Percentiles rank a stretch among this genome's conserved stretches.
Conservation (phyloP, 2,888 invertebrate genomes). For the Galerucella calmariensis region DNA sequence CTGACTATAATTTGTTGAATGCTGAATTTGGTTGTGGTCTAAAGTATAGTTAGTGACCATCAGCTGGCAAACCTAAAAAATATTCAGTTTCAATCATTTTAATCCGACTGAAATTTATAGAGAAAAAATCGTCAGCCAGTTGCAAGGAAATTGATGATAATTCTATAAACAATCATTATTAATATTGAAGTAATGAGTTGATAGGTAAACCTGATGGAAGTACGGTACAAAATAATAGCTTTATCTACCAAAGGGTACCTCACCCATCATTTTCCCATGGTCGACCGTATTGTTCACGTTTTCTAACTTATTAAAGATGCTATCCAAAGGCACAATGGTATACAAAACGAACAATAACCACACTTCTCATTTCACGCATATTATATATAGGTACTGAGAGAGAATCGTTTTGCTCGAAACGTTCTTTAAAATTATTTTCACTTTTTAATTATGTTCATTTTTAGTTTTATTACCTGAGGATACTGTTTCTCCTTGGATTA, state of each 20-base stretch:
- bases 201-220: too few relatives aligned
- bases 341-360: slow-evolving; percentile 50
- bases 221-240: background rate
- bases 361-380: slow-evolving; percentile 61
- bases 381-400: slow-evolving; percentile 58
- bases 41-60: too few relatives aligned
- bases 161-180: too few relatives aligned
- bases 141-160: too few relatives aligned
- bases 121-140: too few relatives aligned
- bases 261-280: slow-evolving; percentile 33
- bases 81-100: too few relatives aligned
- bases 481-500: slow-evolving; percentile 29
- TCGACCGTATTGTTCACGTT: slow-evolving; percentile 33
- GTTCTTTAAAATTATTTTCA: slow-evolving; percentile 48
- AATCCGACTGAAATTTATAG: too few relatives aligned
- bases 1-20: too few relatives aligned
- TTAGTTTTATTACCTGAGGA: slow-evolving; percentile 31
- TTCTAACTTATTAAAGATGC: slow-evolving; percentile 37
- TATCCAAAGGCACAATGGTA: slow-evolving; percentile 40
- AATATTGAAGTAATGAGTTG: too few relatives aligned
- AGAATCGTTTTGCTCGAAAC: slow-evolving; percentile 51
- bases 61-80: too few relatives aligned
- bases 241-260: slow-evolving; percentile 19
- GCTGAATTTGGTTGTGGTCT: too few relatives aligned
- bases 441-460: slow-evolving; percentile 41